These are phyloP conservation scores for Isurus oxyrinchus DNA, from an alignment of 2,113 vertebrate species.

Conservation along the genomic window DNA sequence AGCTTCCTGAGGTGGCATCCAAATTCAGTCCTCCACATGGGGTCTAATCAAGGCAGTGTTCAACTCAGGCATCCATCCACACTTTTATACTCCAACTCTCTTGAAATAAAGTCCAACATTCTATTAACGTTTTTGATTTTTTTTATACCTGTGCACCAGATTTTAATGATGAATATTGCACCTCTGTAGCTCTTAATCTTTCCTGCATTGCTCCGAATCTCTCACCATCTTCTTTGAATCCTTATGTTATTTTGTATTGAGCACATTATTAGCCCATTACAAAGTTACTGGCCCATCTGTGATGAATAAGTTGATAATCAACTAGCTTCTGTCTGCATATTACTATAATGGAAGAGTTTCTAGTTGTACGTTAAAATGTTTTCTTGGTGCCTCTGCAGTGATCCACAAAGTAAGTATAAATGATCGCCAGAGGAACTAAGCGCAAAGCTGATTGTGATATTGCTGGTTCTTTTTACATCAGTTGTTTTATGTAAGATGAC, in stretches of 20 bases:
- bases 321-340: not conserved
- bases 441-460: not conserved
- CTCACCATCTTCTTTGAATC: not conserved
- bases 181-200: not conserved
- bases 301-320: not conserved
- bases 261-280: not conserved
- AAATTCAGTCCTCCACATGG: not conserved
- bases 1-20: not conserved
- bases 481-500: not conserved
- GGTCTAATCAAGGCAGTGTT: not conserved
- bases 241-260: not conserved
- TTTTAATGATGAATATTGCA: not conserved
- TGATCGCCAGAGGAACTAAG: not conserved
- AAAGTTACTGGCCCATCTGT: not conserved
- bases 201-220: not conserved
- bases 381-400: not conserved
- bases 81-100: not conserved
- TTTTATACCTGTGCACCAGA: not conserved
- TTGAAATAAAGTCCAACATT: not conserved
- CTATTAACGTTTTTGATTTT: not conserved
- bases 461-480: not conserved
- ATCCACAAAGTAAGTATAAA: not conserved
- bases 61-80: not conserved
- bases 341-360: not conserved
- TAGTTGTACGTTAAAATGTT: not conserved